These are phyloP conservation scores for Drosophila siamana DNA, from an alignment of 2,888 invertebrate species.

Conservation along the genomic window DNA sequence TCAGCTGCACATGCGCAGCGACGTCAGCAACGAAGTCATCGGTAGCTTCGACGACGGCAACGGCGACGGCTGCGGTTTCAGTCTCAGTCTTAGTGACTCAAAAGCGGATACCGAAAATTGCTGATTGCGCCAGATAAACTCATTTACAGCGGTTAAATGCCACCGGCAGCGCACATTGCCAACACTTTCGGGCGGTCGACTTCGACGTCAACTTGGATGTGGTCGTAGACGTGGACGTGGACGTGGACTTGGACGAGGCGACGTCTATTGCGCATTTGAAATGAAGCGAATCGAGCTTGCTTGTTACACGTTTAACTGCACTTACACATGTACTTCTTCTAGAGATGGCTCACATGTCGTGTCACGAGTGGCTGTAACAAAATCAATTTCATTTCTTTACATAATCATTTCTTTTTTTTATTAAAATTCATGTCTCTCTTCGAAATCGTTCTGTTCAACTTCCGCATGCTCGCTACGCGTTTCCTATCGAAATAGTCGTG, in stretches of 20 bases:
- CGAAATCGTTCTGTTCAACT: no score
- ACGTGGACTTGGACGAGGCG: constrained; percentile 45
- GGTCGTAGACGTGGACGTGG: constrained; percentile 37
- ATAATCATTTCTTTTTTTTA: no score
- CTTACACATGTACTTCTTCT: constrained; percentile 16
- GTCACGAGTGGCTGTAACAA: not conserved
- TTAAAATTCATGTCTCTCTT: no score
- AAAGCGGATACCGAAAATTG: constrained; percentile 84
- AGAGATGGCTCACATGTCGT: constrained; percentile 17
- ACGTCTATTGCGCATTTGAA: constrained; percentile 70
- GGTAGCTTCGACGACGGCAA: constrained; percentile 28
- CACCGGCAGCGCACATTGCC: constrained; percentile 80
- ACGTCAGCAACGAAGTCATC: constrained; percentile 39
- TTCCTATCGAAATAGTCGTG: no score
- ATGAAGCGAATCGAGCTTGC: constrained; percentile 40
- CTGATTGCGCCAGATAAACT: constrained; percentile 83
- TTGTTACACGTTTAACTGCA: constrained; percentile 31
- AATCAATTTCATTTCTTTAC: no score
- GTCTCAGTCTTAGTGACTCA: constrained; percentile 45
- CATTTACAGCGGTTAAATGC: constrained; percentile 84
- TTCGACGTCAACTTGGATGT: constrained; percentile 15
- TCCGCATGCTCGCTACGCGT: no score
- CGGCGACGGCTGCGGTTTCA: constrained; percentile 1
- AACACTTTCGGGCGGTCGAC: constrained; percentile 73
- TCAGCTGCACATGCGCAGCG: constrained; percentile 81